Conservation (phyloP, 35 echinoderm and acorn worm genomes). For the Heliocidaris erythrogramma region DNA sequence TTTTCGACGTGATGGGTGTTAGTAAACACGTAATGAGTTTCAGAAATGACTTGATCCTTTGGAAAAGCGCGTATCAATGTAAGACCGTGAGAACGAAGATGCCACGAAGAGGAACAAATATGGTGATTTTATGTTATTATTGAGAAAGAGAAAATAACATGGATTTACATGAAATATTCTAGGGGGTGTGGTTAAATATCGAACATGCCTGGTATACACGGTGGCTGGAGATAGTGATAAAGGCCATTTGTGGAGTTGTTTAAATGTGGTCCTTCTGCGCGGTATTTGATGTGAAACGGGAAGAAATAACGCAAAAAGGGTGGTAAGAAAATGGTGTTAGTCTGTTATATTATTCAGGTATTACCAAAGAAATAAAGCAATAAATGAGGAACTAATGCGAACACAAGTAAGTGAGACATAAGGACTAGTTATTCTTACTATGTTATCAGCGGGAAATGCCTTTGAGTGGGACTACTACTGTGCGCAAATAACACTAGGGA, state of each 20-base stretch:
- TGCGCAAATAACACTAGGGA: neutral
- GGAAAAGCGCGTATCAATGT: neutral
- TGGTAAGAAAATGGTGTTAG: neutral
- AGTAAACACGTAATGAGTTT: neutral
- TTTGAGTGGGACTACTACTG: neutral
- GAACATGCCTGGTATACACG: neutral
- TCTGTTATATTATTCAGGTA: neutral
- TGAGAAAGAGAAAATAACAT: neutral
- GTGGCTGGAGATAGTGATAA: neutral
- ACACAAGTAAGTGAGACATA: neutral
- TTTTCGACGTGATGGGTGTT: neutral
- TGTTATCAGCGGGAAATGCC: neutral
- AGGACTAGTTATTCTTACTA: neutral
- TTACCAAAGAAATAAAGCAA: neutral
- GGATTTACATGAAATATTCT: neutral
- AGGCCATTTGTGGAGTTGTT: neutral
- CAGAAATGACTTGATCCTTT: neutral
- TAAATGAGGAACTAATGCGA: neutral
- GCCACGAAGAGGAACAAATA: neutral
- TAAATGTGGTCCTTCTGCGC: neutral
- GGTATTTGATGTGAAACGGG: neutral
- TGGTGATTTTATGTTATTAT: neutral
- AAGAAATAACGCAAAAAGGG: neutral
- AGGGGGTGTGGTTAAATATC: neutral
- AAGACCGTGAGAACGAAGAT: neutral